Conservation (phyloP, 2,797 vertebrate genomes). For the Halcyon leucocephala region DNA sequence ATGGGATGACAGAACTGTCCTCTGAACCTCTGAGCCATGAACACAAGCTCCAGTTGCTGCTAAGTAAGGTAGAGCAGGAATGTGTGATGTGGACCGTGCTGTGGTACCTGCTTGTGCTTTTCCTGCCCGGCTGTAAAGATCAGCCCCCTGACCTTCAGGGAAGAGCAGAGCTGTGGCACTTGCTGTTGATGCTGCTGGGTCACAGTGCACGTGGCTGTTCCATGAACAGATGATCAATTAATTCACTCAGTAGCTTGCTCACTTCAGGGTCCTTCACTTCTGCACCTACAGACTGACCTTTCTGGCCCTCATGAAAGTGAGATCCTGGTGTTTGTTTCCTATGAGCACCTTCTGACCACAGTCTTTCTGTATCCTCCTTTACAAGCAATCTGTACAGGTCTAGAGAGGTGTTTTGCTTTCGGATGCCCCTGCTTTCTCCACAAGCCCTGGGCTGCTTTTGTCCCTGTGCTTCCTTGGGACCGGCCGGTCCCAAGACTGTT, state of each 20-base stretch:
- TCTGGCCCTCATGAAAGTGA: background rate
- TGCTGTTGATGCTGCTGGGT: background rate
- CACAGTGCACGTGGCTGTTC: background rate
- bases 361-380: background rate
- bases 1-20: background rate
- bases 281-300: background rate
- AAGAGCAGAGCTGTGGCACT: background rate
- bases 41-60: background rate
- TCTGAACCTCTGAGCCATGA: background rate
- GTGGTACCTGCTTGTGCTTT: background rate
- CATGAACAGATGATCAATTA: background rate
- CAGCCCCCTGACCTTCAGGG: background rate
- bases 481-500: background rate
- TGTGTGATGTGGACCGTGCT: accelerated
- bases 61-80: background rate
- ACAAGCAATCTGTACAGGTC: background rate
- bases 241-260: background rate
- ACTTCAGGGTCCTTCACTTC: background rate
- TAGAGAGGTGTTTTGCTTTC: background rate
- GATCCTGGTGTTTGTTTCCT: background rate
- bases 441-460: background rate
- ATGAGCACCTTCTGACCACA: background rate
- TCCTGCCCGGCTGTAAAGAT: background rate
- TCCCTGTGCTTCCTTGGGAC: background rate
- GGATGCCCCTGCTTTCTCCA: background rate